Conservation (phyloP, 2,888 invertebrate genomes). For the Perizoma affinitatum region DNA sequence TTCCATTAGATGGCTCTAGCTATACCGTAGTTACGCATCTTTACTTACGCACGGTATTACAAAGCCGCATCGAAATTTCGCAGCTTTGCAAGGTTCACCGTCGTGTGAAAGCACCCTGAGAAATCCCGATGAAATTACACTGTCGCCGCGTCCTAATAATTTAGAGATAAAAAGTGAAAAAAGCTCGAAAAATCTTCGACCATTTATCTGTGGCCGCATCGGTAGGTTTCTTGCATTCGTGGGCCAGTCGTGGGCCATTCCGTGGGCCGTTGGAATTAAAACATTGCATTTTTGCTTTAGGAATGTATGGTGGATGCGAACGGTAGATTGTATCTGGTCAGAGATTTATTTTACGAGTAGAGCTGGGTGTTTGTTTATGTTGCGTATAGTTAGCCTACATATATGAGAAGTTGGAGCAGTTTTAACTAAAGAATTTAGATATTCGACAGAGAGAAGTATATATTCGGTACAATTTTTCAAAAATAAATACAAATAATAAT, state of each 20-base stretch:
- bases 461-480: no score
- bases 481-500: no score
- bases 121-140: slow-evolving; percentile 65
- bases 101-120: slow-evolving; percentile 9
- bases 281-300: slow-evolving; percentile 72
- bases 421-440: no score
- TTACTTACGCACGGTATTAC: no score
- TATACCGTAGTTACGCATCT: no score
- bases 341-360: slow-evolving; percentile 61
- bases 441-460: no score
- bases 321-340: slow-evolving; percentile 31
- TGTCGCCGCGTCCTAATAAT: slow-evolving; percentile 59
- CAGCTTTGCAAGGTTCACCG: no score
- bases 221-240: slow-evolving; percentile 56
- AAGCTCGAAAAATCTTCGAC: slow-evolving; percentile 45
- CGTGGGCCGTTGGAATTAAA: slow-evolving; percentile 64
- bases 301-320: slow-evolving; percentile 33
- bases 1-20: no score
- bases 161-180: slow-evolving; percentile 45
- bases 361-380: slow-evolving; percentile 30
- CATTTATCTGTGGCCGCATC: slow-evolving; percentile 56
- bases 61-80: no score
- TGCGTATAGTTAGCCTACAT: slow-evolving; percentile 24
- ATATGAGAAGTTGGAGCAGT: no score
- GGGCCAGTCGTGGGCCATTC: slow-evolving; percentile 32